Evolutionary conservation across 1,140 invertebrate genomes (phyloP).

Genomic region (Hyles euphorbiae): DNA sequence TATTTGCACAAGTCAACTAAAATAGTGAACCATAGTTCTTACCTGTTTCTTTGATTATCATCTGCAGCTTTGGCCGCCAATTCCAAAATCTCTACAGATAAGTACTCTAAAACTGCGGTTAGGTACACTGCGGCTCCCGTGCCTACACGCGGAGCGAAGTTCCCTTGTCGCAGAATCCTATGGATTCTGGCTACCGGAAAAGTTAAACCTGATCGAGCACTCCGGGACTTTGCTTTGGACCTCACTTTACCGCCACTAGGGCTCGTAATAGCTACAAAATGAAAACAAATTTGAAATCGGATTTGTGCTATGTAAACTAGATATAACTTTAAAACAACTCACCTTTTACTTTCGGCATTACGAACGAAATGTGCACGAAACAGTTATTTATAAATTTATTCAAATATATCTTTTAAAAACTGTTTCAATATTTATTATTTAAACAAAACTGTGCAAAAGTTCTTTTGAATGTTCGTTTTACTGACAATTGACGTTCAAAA

Average conservation of each 20-base stretch:
- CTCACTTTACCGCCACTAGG: neutral
- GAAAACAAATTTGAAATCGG: neutral
- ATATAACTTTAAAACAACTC: too few relatives aligned
- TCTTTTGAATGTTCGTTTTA: too few relatives aligned
- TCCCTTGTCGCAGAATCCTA: conserved; percentile 79
- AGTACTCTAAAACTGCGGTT: conserved; percentile 77
- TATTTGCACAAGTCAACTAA: conserved; percentile 1
- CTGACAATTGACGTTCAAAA: too few relatives aligned
- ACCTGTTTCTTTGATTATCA: conserved; percentile 72
- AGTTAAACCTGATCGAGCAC: conserved; percentile 78
- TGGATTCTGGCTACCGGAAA: conserved; percentile 81
- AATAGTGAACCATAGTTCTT: neutral
- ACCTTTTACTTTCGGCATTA: too few relatives aligned
- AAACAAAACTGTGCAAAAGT: too few relatives aligned
- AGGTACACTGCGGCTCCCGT: conserved; percentile 80
- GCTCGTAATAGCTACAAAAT: conserved; percentile 1
- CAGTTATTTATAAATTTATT: too few relatives aligned
- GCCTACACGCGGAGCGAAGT: conserved; percentile 80
- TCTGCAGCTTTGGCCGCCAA: conserved; percentile 76
- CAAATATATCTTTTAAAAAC: too few relatives aligned
- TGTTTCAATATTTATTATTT: too few relatives aligned
- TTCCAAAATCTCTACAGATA: conserved; percentile 79
- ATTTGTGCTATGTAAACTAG: too few relatives aligned
- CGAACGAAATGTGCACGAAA: too few relatives aligned
- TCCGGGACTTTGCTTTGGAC: conserved; percentile 21